These are phyloP conservation scores for Pogonocichla stellata DNA, from an alignment of 2,113 vertebrate species.

Conservation along the genomic window DNA sequence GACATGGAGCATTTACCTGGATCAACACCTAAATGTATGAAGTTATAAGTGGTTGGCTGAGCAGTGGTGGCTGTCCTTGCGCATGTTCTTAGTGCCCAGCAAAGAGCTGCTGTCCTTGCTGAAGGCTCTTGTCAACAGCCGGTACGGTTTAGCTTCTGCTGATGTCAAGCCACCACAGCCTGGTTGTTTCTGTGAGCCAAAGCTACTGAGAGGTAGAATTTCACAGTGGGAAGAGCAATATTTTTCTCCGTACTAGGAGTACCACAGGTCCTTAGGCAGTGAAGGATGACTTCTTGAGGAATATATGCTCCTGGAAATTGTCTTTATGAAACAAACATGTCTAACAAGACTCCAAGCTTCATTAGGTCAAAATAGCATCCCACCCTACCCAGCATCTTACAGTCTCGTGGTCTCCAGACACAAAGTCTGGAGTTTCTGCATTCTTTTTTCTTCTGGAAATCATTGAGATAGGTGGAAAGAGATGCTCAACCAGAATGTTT, in stretches of 20 bases:
- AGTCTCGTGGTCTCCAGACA: neutral
- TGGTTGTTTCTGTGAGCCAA: neutral
- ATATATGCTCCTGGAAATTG: fast-evolving
- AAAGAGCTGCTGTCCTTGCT: neutral
- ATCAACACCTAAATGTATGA: neutral
- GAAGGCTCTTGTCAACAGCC: neutral
- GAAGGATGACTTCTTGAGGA: neutral
- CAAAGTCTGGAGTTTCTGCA: neutral
- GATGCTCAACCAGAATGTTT: neutral
- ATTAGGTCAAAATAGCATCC: neutral
- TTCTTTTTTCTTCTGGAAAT: neutral
- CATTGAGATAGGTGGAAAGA: neutral
- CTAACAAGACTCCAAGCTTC: neutral
- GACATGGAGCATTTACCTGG: neutral
- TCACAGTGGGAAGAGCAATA: neutral
- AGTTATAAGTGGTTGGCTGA: neutral
- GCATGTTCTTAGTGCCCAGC: neutral
- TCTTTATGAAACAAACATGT: neutral
- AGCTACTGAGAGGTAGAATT: neutral
- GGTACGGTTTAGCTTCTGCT: neutral
- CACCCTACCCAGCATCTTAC: neutral
- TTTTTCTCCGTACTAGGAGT: neutral
- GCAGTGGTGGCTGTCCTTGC: neutral
- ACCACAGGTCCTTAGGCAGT: neutral
- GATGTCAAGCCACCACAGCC: neutral